These are phyloP conservation scores for Hydrophis major DNA, from an alignment of 2,797 vertebrate species.

Conservation along the genomic window DNA sequence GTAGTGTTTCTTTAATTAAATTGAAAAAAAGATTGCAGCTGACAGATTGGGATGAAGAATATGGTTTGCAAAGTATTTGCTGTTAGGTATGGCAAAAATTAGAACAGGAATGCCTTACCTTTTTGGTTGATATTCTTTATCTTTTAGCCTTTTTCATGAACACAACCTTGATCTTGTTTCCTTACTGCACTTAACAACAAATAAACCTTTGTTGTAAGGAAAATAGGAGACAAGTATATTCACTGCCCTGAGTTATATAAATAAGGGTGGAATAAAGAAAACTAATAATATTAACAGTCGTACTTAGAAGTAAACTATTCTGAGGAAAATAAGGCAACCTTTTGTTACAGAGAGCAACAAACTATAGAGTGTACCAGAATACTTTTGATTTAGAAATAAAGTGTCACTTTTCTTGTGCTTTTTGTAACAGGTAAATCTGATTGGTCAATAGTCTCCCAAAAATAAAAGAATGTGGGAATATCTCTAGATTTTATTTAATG, in stretches of 20 bases:
- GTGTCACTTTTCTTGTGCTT: background rate
- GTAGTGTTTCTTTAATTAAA: slow-evolving; percentile 30
- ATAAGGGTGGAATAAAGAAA: background rate
- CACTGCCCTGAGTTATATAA: background rate
- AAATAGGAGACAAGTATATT: background rate
- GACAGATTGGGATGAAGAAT: slow-evolving; percentile 53
- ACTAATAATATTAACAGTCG: background rate
- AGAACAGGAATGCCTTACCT: slow-evolving; percentile 57
- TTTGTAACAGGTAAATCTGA: background rate
- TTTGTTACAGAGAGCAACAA: background rate
- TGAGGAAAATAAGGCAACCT: background rate
- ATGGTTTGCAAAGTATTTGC: slow-evolving; percentile 57
- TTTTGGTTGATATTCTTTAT: slow-evolving; percentile 40
- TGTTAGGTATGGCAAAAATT: slow-evolving; percentile 60
- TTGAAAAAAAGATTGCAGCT: slow-evolving; percentile 16
- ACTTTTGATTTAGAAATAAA: background rate
- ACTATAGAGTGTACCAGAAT: background rate
- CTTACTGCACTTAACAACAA: background rate
- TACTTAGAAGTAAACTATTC: background rate
- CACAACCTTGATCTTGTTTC: slow-evolving; percentile 21
- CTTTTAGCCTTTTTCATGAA: slow-evolving; percentile 21
- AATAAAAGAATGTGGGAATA: background rate
- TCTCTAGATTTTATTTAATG: background rate
- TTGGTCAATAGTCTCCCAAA: slow-evolving; percentile 4
- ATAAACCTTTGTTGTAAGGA: background rate